These are phyloP conservation scores for Bibio marci DNA, from an alignment of 2,888 invertebrate genomes.

Conservation along the genomic window DNA sequence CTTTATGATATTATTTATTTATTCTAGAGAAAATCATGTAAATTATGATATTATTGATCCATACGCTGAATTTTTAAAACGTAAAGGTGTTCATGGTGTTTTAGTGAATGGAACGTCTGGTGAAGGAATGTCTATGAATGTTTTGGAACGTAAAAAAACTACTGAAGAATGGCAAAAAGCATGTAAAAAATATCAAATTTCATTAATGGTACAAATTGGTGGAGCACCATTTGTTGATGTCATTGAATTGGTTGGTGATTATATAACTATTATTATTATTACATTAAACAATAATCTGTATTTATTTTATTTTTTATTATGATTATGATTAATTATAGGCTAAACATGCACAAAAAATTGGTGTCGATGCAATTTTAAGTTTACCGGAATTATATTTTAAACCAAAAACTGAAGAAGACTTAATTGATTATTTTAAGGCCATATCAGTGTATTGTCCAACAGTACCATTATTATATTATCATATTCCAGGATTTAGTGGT, in stretches of 20 bases:
- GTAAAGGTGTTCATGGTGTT: constrained; percentile 44
- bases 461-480: constrained; percentile 67
- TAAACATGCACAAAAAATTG: constrained; percentile 43
- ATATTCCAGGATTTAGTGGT: constrained; percentile 55
- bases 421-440: constrained; percentile 46
- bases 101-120: constrained; percentile 68
- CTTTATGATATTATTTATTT: neutral
- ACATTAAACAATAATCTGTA: no score
- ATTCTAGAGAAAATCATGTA: constrained; percentile 24
- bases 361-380: constrained; percentile 51
- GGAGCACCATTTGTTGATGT: constrained; percentile 51
- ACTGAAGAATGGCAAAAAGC: constrained; percentile 45
- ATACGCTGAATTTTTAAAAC: constrained; percentile 46
- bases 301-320: no score
- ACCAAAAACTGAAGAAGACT: constrained; percentile 38
- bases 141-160: constrained; percentile 46
- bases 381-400: constrained; percentile 64
- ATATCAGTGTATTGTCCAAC: constrained; percentile 54
- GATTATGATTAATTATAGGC: constrained; percentile 24
- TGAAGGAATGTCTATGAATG: constrained; percentile 50
- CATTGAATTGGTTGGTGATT: constrained; percentile 34
- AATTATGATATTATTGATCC: constrained; percentile 36
- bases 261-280: no score
- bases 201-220: constrained; percentile 56
- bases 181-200: constrained; percentile 35